These are phyloP conservation scores for Theristicus caerulescens DNA, from an alignment of 2,113 vertebrate genomes.

Conservation along the genomic window DNA sequence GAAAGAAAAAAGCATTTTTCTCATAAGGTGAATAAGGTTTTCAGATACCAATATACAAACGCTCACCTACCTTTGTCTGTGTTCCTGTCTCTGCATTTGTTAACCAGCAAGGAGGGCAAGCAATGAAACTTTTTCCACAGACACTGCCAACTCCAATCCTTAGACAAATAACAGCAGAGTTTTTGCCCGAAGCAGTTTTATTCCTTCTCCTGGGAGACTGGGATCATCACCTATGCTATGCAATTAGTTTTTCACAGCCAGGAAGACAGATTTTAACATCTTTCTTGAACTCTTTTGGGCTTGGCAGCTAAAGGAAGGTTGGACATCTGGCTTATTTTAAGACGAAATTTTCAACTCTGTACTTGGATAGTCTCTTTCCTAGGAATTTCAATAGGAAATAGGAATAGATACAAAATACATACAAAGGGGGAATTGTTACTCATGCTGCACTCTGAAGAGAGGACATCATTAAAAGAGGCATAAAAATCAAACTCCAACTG, in stretches of 20 bases:
- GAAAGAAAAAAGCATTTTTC: neutral
- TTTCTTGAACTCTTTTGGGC: conserved; percentile 61
- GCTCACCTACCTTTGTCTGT: conserved; percentile 7
- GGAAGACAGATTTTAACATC: conserved; percentile 66
- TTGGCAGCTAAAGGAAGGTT: conserved; percentile 62
- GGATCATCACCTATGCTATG: conserved; percentile 68
- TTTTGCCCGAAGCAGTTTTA: conserved; percentile 54
- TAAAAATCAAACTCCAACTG: conserved; percentile 36
- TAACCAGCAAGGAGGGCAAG: conserved; percentile 45
- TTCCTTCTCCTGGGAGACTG: conserved; percentile 65
- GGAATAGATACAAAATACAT: conserved; percentile 63
- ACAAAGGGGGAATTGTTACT: conserved; percentile 48
- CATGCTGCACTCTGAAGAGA: neutral
- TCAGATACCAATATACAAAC: neutral
- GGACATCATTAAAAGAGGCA: conserved; percentile 22
- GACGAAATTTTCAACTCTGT: conserved; percentile 39
- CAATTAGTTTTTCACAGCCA: conserved; percentile 70
- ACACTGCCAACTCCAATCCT: conserved; percentile 47
- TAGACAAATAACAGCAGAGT: conserved; percentile 60
- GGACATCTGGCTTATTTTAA: conserved; percentile 74
- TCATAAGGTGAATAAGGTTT: neutral
- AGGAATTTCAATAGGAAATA: conserved; percentile 68
- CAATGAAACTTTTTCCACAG: conserved; percentile 56
- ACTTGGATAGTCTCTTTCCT: conserved; percentile 60
- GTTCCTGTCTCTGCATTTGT: conserved; percentile 20